A percentile compares a stretch with the other conserved stretches of the same genome.
These are phyloP conservation scores for Xenopus laevis DNA, from an alignment of 2,113 vertebrate genomes.

Conservation along the genomic window DNA sequence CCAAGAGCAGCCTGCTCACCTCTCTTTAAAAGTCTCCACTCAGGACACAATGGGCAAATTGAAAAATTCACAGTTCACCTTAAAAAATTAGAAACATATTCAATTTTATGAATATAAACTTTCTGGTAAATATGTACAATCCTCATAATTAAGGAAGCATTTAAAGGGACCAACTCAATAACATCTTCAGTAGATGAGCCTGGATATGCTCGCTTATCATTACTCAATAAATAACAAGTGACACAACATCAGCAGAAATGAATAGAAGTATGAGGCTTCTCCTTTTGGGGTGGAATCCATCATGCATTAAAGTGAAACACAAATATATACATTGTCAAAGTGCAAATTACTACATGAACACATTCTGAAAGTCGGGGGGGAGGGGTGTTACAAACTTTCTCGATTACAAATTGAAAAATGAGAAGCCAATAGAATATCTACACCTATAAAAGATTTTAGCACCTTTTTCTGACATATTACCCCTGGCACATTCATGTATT, in stretches of 20 bases:
- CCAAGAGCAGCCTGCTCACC: not conserved
- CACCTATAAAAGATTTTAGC: constrained; percentile 43
- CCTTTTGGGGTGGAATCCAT: constrained; percentile 12
- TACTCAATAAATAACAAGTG: constrained; percentile 13
- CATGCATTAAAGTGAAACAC: constrained; percentile 35
- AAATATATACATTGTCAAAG: constrained; percentile 33
- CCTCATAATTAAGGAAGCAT: constrained; percentile 73
- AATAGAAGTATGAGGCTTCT: constrained; percentile 15
- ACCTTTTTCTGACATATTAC: constrained; percentile 39
- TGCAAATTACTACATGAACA: constrained; percentile 32
- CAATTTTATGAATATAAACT: constrained; percentile 84
- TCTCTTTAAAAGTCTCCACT: constrained; percentile 41
- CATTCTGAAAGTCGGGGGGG: constrained; percentile 14
- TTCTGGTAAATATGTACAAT: constrained; percentile 83
- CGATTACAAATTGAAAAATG: constrained; percentile 34
- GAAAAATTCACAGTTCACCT: constrained; percentile 79
- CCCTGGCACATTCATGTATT: constrained; percentile 28
- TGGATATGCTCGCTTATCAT: constrained; percentile 12
- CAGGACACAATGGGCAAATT: constrained; percentile 67
- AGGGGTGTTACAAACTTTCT: constrained; percentile 32
- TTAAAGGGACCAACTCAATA: constrained; percentile 53
- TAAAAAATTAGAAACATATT: constrained; percentile 86
- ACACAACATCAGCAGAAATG: constrained; percentile 16
- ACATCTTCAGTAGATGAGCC: constrained; percentile 1
- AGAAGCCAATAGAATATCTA: constrained; percentile 40